Base-by-base conservation (phyloP, 2,888 invertebrate species). In the Macropis europaea region DNA sequence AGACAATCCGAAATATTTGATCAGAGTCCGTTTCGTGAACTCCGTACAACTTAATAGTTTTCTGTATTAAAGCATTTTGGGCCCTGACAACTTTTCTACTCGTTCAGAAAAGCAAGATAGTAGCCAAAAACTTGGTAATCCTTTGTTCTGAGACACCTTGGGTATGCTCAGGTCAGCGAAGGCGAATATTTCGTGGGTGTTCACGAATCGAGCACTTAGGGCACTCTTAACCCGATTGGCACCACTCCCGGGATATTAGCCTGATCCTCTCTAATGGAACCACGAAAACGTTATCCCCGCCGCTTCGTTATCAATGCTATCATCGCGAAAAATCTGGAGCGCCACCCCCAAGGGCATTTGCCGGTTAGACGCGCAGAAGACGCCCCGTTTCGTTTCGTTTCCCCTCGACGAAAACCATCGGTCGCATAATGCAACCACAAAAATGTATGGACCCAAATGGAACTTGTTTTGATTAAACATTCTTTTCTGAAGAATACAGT, bases 191-290 rank as follows among this genome's bases (percentile, higher is more conserved):
- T 61, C 40, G 28, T 3, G 11, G n/a, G 7, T 11, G 5, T 4
- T 2, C 7, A 3, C 34, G 26, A 2, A 42, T 52, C 19, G n/a
- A n/a, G 11, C 22, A 34, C 15, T 17, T 38, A 17, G 52, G 57
- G 40, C 28, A 38, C 48, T n/a, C 61, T 67, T 72, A 73, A 73
- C 67, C 54, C 57, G 72, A 72, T 72, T 62, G 67, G 36, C 48
- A 48, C 13, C 48, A 19, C 40, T 48, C 61, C 32, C 52, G 7
- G 32, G 50, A 73, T 68, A 73, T 74, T 68, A 63, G 53, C 9
- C 26, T 26, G 66, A 72, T 73, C 73, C 62, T 19, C 40, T 26
- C 34, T 68, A 72, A 56, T 50, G 54, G 67, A 57, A 61, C 50
- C 48, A 54, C 54, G 57, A 57, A 56, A 74, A 63, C 43, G 50